Evolutionary conservation across 2,888 invertebrate genomes (phyloP), one percentile per base, ranked within the genome.

Genomic region (Cephus sareptanus): DNA sequence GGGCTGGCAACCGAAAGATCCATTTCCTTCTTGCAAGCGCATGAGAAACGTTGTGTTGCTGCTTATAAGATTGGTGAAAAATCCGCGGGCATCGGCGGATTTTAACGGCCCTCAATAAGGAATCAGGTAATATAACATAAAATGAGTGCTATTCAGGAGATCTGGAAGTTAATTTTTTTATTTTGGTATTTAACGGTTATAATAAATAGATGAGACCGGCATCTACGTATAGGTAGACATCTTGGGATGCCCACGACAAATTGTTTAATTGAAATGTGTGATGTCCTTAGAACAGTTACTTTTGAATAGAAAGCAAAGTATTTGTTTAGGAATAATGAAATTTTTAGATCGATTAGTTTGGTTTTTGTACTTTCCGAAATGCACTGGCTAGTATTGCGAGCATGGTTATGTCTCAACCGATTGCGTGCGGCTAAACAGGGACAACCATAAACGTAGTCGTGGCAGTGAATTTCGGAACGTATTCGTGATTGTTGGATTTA

Each of bases 81-180:
- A 78, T 78, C 78, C 78, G 78, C 37, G 35, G 4, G 23, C 78
- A 78, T 78, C 78, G 76, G 76, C 78, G 78, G 78, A 73, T 78
- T 73, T 78, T 68, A 34, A 56, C 31, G 34, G 34, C 35, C 3
- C 1, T 23, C 23, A 56, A 56, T 56, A 56, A 56, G 2, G 23
- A 31, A 68, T 76, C 73, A 78, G 78, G 78, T 78, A 76, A 78
- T 37, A 35, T 56, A 23, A 56, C 23, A 56, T 56, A 56, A 56
- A 56, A 23, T 9, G 56, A 56, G 9, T 56, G 23, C 2, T 56
- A 56, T 23, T 56, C 9, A 56, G 23, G 9, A 23, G 9, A 23
- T 56, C 0, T 23, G 23, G 9, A 56, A 56, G 56, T 23, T 23
- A 23, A 56, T 56, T 56, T 56, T 56, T 56, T 23, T 23, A 56